Evolutionary conservation across 2,888 invertebrate species (phyloP).

Genomic region (Dicroscelio sp.): DNA sequence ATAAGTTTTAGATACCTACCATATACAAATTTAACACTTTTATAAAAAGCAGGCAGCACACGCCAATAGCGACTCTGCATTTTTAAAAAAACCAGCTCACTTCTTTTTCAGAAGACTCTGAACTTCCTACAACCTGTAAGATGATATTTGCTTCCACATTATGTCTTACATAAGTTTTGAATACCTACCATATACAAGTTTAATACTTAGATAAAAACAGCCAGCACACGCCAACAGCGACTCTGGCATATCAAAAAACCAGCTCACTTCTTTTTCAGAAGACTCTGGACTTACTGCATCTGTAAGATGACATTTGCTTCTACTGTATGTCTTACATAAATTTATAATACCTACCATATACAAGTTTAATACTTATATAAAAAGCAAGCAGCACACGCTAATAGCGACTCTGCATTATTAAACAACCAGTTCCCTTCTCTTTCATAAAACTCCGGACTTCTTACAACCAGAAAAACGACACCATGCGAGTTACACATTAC

Average conservation of each 20-base stretch:
- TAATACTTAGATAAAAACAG: not conserved
- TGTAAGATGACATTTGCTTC: no score
- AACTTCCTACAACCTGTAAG: no score
- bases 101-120: not conserved
- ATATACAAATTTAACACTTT: not conserved
- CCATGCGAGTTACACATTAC: no score
- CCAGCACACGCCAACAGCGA: not conserved
- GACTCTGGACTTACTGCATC: constrained; percentile 10
- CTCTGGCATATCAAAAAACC: not conserved
- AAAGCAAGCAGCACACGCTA: not conserved
- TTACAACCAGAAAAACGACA: no score
- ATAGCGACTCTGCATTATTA: not conserved
- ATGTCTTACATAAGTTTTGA: not conserved
- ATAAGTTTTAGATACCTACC: not conserved
- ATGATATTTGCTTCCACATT: not conserved
- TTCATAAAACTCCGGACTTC: not conserved
- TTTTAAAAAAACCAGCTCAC: no score
- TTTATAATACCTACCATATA: no score
- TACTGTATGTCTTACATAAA: no score
- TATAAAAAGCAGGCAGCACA: not conserved
- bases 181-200: not conserved
- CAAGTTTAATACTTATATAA: no score
- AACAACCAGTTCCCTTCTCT: not conserved
- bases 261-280: not conserved
- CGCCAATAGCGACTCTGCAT: not conserved